Conservation (phyloP, 2,113 vertebrate genomes). For the Tricholaema leucomelas region DNA sequence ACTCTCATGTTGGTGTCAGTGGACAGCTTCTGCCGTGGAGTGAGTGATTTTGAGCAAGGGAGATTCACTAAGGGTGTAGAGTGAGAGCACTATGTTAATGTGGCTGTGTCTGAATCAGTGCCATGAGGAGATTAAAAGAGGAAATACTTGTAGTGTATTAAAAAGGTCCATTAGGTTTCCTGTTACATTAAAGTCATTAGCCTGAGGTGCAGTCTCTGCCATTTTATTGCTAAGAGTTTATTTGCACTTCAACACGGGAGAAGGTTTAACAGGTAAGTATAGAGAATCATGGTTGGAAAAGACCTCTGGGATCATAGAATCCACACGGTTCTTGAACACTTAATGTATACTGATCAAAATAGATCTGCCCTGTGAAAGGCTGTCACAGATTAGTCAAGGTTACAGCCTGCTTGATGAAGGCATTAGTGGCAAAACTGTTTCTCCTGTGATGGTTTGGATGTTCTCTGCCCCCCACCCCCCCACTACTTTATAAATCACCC, state of each 20-base stretch:
- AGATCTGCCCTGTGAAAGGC: background rate
- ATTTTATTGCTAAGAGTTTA: constrained; percentile 20
- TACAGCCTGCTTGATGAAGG: background rate
- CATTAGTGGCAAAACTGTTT: background rate
- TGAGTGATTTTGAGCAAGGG: background rate
- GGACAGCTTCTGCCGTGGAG: background rate
- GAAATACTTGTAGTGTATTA: constrained; percentile 17
- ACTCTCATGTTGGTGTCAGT: background rate
- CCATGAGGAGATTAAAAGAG: constrained; percentile 21
- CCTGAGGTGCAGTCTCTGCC: background rate
- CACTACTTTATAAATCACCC: no score
- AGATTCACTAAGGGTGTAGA: background rate
- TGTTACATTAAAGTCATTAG: constrained; percentile 45
- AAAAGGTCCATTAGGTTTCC: no score
- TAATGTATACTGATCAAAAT: background rate
- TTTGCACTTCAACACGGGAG: background rate
- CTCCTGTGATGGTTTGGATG: no score
- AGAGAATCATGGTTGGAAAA: no score
- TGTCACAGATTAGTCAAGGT: background rate
- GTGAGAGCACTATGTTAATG: constrained; percentile 3
- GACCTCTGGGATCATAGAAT: no score
- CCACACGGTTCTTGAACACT: no score
- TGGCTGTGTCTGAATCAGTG: constrained; percentile 41
- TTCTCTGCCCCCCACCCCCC: no score
- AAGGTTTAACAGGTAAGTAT: background rate